phyloP scores from a whole-genome alignment of 2,113 vertebrate genomes.

The Urocolius indicus region DNA sequence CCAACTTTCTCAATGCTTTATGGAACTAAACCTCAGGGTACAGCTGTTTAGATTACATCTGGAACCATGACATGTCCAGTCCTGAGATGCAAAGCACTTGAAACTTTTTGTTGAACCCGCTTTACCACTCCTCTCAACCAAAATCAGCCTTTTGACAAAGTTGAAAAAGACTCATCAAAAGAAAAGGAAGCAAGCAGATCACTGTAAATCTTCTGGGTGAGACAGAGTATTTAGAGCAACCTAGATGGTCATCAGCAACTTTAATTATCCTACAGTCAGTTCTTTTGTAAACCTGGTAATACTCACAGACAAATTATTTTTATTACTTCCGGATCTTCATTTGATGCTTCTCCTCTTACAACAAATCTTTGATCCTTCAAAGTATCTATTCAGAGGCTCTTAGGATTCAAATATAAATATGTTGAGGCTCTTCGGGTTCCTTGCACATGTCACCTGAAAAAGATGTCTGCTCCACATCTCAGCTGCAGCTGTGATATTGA shows the following conservation, averaged over 20 bases:
- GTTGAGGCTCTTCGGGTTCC: conserved; percentile 63
- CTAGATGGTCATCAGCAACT: neutral
- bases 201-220: neutral
- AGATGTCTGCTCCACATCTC: conserved; percentile 78
- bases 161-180: neutral
- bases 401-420: conserved; percentile 79
- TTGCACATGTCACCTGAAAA: conserved; percentile 74
- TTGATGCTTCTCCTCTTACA: conserved; percentile 71
- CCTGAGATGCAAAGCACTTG: neutral
- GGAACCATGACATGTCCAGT: neutral
- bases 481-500: conserved; percentile 79
- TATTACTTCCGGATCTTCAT: conserved; percentile 69
- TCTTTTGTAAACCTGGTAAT: conserved; percentile 80
- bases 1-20: neutral
- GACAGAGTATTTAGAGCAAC: neutral
- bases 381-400: conserved; percentile 69
- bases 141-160: neutral
- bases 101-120: neutral
- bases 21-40: neutral
- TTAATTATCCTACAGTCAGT: neutral
- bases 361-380: conserved; percentile 63
- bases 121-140: neutral
- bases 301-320: conserved; percentile 80
- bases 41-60: neutral
- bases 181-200: neutral